Percentiles rank a stretch among this genome's conserved stretches.
Conservation (phyloP, 2,113 vertebrate species). For the Pituophis catenifer region DNA sequence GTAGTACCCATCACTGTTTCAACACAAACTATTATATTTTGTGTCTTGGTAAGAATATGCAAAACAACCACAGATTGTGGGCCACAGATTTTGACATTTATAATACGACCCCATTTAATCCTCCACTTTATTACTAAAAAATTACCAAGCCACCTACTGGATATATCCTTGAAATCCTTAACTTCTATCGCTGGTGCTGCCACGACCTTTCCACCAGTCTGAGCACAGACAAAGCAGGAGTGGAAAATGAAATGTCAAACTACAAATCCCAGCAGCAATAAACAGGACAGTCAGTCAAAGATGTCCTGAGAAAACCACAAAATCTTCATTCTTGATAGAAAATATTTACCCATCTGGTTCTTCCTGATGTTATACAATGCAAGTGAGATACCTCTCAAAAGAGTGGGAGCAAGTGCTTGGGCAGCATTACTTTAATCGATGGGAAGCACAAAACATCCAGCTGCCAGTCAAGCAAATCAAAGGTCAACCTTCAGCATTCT, state of each 20-base stretch:
- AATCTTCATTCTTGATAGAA: neutral
- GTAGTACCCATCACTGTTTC: constrained; percentile 73
- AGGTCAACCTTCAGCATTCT: neutral
- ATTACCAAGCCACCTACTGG: neutral
- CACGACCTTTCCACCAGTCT: neutral
- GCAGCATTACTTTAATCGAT: no score
- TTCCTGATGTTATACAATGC: neutral
- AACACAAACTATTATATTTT: constrained; percentile 77
- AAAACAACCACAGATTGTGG: constrained; percentile 58
- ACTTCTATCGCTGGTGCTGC: neutral
- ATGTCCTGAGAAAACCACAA: neutral
- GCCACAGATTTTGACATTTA: constrained; percentile 40
- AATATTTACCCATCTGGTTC: neutral
- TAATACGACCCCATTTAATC: neutral
- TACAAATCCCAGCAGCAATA: neutral
- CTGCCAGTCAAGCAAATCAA: neutral
- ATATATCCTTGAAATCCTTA: neutral
- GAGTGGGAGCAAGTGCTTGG: neutral
- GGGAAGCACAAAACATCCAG: neutral
- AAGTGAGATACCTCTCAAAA: neutral
- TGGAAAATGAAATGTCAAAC: neutral
- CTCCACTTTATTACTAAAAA: neutral
- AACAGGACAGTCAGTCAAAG: neutral
- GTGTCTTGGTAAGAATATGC: constrained; percentile 65
- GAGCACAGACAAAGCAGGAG: neutral